Evolutionary conservation across 2,797 vertebrate genomes (phyloP).

Genomic region (Okamejei kenojei): DNA sequence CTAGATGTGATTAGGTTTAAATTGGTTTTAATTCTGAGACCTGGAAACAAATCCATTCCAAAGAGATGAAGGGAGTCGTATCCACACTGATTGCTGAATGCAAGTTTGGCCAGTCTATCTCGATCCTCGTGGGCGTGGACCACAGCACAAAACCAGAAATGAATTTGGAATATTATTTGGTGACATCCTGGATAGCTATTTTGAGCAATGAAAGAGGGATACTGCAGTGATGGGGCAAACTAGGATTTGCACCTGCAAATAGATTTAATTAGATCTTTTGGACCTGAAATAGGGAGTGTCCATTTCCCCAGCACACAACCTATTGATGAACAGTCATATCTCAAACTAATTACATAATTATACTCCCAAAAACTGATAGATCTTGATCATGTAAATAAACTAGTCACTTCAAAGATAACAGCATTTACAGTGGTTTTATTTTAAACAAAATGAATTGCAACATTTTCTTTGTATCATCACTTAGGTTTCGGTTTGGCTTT

Average conservation of each 20-base stretch:
- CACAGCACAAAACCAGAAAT: background rate
- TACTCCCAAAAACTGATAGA: background rate
- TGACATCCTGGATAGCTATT: background rate
- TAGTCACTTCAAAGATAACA: background rate
- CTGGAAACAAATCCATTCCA: background rate
- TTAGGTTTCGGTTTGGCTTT: conserved; percentile 90
- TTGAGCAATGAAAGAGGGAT: background rate
- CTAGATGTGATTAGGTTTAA: background rate
- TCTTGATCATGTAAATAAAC: background rate
- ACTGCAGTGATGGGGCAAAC: background rate
- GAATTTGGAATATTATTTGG: background rate
- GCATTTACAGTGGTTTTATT: background rate
- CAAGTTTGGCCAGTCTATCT: background rate
- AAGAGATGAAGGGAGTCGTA: no score
- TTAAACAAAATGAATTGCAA: background rate
- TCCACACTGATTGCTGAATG: no score
- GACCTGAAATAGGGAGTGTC: background rate
- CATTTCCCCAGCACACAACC: background rate
- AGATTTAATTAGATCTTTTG: background rate
- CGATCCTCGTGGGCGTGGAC: background rate
- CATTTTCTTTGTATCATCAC: conserved; percentile 37
- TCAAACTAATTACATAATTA: background rate
- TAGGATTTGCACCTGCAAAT: background rate
- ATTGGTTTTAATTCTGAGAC: background rate
- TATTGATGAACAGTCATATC: background rate